Evolutionary conservation across 2,113 vertebrate genomes (phyloP).

Genomic region (Archilochus colubris): DNA sequence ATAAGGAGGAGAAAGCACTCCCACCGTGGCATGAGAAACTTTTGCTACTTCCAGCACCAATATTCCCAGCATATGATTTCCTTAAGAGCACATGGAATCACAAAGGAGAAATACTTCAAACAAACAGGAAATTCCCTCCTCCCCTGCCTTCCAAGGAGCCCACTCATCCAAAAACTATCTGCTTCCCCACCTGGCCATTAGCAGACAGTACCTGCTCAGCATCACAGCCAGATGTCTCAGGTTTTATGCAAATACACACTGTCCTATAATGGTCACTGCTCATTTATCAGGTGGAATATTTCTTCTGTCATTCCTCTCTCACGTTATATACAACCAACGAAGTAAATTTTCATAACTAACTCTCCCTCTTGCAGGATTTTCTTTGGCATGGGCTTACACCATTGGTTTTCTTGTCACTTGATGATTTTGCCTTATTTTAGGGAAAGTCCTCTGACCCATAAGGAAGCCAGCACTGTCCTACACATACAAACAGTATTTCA

Average conservation of each 20-base stretch:
- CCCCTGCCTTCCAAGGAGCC: neutral
- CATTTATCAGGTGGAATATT: neutral
- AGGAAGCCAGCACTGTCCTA: neutral
- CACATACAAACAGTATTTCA: neutral
- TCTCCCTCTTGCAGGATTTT: conserved; percentile 42
- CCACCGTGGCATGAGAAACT: neutral
- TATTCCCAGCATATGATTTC: neutral
- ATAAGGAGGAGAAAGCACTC: neutral
- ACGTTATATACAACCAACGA: neutral
- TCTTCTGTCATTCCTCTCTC: neutral
- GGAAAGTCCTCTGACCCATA: neutral
- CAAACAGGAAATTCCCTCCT: neutral
- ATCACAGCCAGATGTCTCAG: neutral
- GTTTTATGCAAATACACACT: neutral
- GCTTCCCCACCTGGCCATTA: neutral
- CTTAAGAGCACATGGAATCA: neutral
- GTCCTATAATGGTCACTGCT: neutral
- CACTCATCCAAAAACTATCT: neutral
- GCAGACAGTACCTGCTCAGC: neutral
- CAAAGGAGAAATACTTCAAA: neutral
- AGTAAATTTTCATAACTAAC: neutral
- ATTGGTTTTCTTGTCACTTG: neutral
- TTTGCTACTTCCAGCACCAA: neutral
- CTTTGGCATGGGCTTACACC: neutral
- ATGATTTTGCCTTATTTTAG: neutral